These are phyloP conservation scores for Rhincodon typus DNA, from an alignment of 2,797 vertebrate genomes.

Conservation along the genomic window DNA sequence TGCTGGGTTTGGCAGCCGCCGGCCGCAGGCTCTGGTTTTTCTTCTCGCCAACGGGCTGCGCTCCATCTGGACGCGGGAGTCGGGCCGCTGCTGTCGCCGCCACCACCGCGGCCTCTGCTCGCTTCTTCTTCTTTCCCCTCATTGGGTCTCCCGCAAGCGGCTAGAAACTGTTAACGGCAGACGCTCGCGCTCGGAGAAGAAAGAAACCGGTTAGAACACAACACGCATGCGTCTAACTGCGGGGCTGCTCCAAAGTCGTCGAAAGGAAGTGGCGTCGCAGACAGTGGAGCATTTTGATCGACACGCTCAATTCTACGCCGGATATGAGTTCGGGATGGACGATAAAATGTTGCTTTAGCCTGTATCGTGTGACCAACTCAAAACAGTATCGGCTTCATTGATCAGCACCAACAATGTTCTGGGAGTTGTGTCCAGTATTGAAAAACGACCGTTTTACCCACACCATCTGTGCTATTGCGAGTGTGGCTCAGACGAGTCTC, in stretches of 20 bases:
- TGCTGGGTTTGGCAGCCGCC: conserved; percentile 48
- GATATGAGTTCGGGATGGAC: background rate
- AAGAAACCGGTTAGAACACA: background rate
- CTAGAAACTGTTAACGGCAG: fast-evolving
- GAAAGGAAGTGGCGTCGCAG: background rate
- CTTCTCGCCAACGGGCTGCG: conserved; percentile 32
- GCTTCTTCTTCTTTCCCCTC: conserved; percentile 66
- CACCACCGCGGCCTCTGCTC: background rate
- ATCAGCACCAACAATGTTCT: background rate
- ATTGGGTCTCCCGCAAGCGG: background rate
- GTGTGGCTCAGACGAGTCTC: no score
- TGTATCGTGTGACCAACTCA: no score
- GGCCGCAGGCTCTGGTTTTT: conserved; percentile 49
- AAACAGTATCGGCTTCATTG: background rate
- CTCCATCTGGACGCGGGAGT: conserved; percentile 40
- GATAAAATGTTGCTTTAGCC: no score
- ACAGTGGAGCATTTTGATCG: background rate
- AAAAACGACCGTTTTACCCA: background rate
- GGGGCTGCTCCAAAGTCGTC: background rate
- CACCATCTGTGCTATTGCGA: background rate
- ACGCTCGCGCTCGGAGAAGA: background rate
- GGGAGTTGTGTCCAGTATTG: background rate
- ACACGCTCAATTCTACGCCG: background rate
- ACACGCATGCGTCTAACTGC: background rate
- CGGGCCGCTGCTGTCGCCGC: background rate